Conservation (phyloP, 2,888 invertebrate genomes). For the Parascotia fuliginaria region DNA sequence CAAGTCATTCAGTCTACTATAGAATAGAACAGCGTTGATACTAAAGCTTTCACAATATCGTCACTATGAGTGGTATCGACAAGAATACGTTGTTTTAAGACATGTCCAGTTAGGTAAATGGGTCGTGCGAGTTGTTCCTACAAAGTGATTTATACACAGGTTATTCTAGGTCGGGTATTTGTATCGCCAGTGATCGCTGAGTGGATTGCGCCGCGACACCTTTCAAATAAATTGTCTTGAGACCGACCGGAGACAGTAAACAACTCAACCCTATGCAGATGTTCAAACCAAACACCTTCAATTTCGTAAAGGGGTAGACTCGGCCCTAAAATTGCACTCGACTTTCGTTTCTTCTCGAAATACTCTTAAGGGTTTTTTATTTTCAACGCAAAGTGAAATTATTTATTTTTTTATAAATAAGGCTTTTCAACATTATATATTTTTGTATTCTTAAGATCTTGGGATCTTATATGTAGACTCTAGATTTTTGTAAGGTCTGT, state of each 20-base stretch:
- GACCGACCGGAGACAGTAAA: slow-evolving; percentile 76
- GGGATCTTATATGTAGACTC: too few species aligned
- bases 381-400: slow-evolving; percentile 66
- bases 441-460: too few species aligned
- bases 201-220: slow-evolving; percentile 83
- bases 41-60: slow-evolving; percentile 58
- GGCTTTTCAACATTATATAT: too few species aligned
- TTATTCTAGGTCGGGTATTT: slow-evolving; percentile 67
- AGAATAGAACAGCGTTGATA: slow-evolving; percentile 45
- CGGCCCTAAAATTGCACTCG: slow-evolving; percentile 69
- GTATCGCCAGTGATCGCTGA: slow-evolving; percentile 70
- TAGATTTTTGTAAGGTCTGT: too few species aligned
- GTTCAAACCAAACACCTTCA: slow-evolving; percentile 73
- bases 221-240: slow-evolving; percentile 85
- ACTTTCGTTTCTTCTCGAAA: slow-evolving; percentile 56
- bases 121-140: slow-evolving; percentile 67
- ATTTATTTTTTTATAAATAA: slow-evolving; percentile 53
- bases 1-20: slow-evolving; percentile 19
- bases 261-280: slow-evolving; percentile 81
- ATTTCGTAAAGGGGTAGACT: slow-evolving; percentile 66
- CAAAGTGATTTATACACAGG: slow-evolving; percentile 73
- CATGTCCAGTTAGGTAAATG: slow-evolving; percentile 69
- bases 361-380: slow-evolving; percentile 66
- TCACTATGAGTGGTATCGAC: slow-evolving; percentile 42
- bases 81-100: slow-evolving; percentile 57